Percentiles rank a stretch among this genome's conserved stretches.
Conservation (phyloP, 2,797 vertebrate species). For the Petrocephalus schoutedeni region DNA sequence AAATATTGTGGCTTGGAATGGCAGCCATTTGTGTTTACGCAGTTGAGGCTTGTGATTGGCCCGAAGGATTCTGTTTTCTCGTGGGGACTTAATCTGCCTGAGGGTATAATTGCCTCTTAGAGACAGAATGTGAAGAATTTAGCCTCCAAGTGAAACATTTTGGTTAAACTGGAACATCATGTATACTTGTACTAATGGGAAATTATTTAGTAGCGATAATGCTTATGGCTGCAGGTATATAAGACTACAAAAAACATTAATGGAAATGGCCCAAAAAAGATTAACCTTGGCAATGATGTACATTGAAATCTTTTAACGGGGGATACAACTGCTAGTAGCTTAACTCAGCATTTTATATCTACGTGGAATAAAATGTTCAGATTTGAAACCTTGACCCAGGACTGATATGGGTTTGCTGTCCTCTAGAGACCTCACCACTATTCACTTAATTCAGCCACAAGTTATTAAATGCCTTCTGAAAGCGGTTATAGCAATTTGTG, state of each 20-base stretch:
- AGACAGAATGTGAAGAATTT: not conserved
- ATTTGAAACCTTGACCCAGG: not conserved
- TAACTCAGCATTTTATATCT: not conserved
- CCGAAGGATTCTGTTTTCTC: not conserved
- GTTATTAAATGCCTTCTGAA: not conserved
- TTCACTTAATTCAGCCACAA: not conserved
- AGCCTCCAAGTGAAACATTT: not conserved
- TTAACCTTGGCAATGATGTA: not conserved
- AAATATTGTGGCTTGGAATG: not conserved
- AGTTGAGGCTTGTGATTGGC: not conserved
- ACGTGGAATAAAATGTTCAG: not conserved
- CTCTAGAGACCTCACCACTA: not conserved
- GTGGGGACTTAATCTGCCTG: not conserved
- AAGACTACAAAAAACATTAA: not conserved
- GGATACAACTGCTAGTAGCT: not conserved
- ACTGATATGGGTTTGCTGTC: not conserved
- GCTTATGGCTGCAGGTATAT: not conserved
- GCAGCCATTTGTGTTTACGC: not conserved
- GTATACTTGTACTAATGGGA: not conserved
- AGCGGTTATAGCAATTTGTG: not conserved
- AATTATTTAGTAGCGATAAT: not conserved
- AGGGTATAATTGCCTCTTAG: not conserved
- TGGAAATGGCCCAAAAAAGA: not conserved
- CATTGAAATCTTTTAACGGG: not conserved
- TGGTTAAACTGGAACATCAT: not conserved